Evolutionary conservation across 92 coral and sea anemone species (phyloP), one percentile per base, ranked within the genome.

Genomic region (Paragorgia papillata): DNA sequence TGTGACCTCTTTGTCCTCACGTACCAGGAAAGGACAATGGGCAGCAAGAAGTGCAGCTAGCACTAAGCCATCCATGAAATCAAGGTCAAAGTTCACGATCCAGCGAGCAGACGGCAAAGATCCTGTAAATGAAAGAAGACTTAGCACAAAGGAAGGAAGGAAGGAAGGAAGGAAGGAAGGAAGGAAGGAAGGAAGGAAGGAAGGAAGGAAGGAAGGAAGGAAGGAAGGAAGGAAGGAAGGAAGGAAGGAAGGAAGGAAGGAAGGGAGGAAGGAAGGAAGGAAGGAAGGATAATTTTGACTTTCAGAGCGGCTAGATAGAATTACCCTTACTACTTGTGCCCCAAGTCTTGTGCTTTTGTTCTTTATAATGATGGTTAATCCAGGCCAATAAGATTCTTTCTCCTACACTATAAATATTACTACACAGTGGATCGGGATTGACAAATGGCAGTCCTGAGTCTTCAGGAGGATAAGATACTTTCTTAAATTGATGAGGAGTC

Each of bases 331-430:
- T 84, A 29, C 88, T 88, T n/a, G 75, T 87, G 19, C 88, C 89
- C 99, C 99, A 95, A 27, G 75, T 78, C 37, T 74, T 80, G 66
- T 68, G 89, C 39, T 96, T 85, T 66, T 95, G 99, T 30, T 87
- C 54, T 48, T 89, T 90, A 34, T 91, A 95, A 60, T 95, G 99
- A 79, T 95, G 90, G 79, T 95, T 95, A 49, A 91, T 79, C 99
- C 99, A 95, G 28, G 90, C 82, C 44, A 95, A 62, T 43, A 95
- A 54, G 49, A 95, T 90, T 65, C 99, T 85, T 74, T 95, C 99
- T 6, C 99, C 99, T 14, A 95, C 96, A 51, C 97, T 85, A 82
- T 95, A 95, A 56, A 95, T 96, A 84, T 95, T 95, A 59, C 99
- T 95, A 34, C 88, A 66, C 79, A 91, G 73, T 19, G 99, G 99